Percentiles rank a stretch among this genome's conserved stretches.
These are phyloP conservation scores for Araneus ventricosus DNA, from an alignment of 1,140 invertebrate species.

Conservation along the genomic window DNA sequence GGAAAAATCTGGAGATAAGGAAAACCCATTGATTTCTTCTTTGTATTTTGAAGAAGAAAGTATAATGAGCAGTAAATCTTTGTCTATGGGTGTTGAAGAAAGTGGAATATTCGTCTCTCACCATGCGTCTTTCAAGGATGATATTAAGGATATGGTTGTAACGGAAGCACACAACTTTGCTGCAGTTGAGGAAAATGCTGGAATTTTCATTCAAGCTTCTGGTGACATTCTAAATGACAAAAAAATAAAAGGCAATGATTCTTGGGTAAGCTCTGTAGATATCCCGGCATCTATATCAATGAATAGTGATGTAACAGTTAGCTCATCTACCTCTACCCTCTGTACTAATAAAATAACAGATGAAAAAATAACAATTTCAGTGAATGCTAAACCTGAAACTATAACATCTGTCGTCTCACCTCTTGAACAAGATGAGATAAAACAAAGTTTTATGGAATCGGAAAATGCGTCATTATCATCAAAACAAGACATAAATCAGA, in stretches of 20 bases:
- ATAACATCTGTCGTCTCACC: neutral
- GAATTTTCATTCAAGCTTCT: conserved; percentile 28
- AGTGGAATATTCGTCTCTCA: conserved; percentile 63
- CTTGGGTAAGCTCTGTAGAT: conserved; percentile 63
- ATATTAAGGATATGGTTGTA: conserved; percentile 64
- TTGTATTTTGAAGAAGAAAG: conserved; percentile 68
- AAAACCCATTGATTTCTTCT: conserved; percentile 41
- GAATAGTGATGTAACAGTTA: conserved; percentile 51
- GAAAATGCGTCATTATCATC: neutral
- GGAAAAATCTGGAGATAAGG: conserved; percentile 19
- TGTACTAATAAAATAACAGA: conserved; percentile 62
- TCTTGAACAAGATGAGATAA: conserved; percentile 26
- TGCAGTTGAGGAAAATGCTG: conserved; percentile 61
- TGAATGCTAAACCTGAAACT: conserved; percentile 57
- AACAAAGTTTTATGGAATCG: neutral
- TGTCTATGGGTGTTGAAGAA: conserved; percentile 52
- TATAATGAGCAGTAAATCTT: conserved; percentile 63
- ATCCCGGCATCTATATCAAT: conserved; percentile 18
- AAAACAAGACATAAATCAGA: conserved; percentile 19
- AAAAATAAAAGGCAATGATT: conserved; percentile 17
- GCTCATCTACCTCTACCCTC: conserved; percentile 40
- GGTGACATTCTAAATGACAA: neutral
- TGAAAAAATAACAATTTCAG: conserved; percentile 73
- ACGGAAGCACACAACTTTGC: conserved; percentile 71
- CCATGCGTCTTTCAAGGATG: conserved; percentile 53